Percentiles rank a stretch among this genome's conserved stretches.
phyloP scores from a whole-genome alignment of 2,888 invertebrate species.

The Toxonevra muliebris region DNA sequence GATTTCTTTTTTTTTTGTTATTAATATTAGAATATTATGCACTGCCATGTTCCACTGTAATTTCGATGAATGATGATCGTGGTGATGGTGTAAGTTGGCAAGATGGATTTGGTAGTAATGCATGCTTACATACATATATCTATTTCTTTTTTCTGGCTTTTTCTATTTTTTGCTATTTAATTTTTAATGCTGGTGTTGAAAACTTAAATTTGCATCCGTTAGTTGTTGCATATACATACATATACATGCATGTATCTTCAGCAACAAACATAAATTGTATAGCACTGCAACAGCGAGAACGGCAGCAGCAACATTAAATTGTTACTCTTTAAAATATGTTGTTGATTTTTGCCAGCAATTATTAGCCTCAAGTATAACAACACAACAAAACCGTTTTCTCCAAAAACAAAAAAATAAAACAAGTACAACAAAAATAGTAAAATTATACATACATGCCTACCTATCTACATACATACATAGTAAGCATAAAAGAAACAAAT shows the following conservation, averaged over 20 bases:
- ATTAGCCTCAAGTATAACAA: conserved; percentile 17
- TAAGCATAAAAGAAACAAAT: too few relatives aligned
- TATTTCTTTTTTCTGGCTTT: neutral
- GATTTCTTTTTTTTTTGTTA: neutral
- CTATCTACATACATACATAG: too few relatives aligned
- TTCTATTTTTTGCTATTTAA: conserved; percentile 42
- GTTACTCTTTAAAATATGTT: conserved; percentile 14
- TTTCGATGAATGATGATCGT: neutral
- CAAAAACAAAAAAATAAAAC: too few relatives aligned
- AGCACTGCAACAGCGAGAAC: conserved; percentile 22
- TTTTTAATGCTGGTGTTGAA: conserved; percentile 45
- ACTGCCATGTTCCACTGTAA: conserved; percentile 44
- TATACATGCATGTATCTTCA: neutral
- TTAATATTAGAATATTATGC: conserved; percentile 49
- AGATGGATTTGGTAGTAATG: too few relatives aligned
- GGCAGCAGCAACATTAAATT: conserved; percentile 17
- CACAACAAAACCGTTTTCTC: too few relatives aligned
- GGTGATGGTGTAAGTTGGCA: too few relatives aligned
- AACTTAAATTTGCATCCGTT: conserved; percentile 58
- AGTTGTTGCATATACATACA: conserved; percentile 21
- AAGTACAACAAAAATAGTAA: too few relatives aligned
- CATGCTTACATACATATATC: neutral
- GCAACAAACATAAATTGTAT: neutral
- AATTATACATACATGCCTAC: too few relatives aligned
- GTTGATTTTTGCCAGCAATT: conserved; percentile 14